Evolutionary conservation across 2,797 vertebrate species (phyloP), one percentile per base, ranked within the genome.

Genomic region (Cottoperca gobio): DNA sequence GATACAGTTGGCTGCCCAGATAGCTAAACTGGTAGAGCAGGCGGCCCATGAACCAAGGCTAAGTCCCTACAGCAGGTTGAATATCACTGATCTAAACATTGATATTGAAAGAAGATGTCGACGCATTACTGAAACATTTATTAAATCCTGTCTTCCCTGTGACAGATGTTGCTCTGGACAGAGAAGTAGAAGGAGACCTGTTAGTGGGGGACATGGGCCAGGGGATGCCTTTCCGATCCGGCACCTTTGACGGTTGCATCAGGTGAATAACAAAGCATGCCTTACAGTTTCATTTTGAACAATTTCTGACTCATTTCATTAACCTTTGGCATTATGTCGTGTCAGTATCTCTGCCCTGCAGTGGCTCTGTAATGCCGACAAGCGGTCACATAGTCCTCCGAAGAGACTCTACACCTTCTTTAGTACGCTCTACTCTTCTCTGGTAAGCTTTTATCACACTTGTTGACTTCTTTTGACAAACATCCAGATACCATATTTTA

Each of bases 331-430:
- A 19, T 57, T 45, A 0, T 16, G 9, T 16, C 37, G 64, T 70
- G 11, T 40, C 76, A 99, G 98, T 85, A 99, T 99, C 81, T 99
- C 98, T 0, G 98, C 98, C 0, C 93, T 99, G 79, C 98, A 99
- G 90, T 99, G 98, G 98, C 96, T 99, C 59, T 99, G 98, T 75
- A 99, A 97, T 0, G 97, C 98, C 0, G 97, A 99, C 85, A 98
- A 97, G 92, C 98, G 95, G 79, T 93, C 93, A 0, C 97, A 99
- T 60, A 94, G 94, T 80, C 98, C 98, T 23, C 95, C 96, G 2
- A 97, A 95, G 86, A 96, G 98, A 66, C 95, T 99, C 1, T 95
- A 95, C 79, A 87, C 78, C 23, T 99, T 99, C 91, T 99, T 99
- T 81, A 97, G 95, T 40, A 96, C 96, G 2, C 95, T 99, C 0